Percentiles rank a stretch among this genome's conserved stretches.
Evolutionary conservation across 2,888 invertebrate genomes (phyloP).

Genomic region (Phania funesta): DNA sequence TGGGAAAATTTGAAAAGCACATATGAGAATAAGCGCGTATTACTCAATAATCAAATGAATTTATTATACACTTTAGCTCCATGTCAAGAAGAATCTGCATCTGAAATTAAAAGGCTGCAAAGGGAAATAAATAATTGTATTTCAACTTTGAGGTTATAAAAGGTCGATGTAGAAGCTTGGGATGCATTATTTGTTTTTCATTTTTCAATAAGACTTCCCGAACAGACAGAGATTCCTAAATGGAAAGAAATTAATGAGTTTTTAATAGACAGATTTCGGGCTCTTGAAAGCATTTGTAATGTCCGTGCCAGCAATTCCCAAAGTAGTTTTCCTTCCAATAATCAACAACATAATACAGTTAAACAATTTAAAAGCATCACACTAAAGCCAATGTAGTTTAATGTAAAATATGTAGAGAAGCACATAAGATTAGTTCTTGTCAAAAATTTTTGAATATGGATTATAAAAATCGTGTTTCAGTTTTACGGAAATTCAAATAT

Average conservation of each 20-base stretch:
- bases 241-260: not conserved
- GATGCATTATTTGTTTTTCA: too few species aligned
- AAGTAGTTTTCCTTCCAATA: too few species aligned
- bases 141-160: too few species aligned
- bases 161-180: too few species aligned
- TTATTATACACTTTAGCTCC: too few species aligned
- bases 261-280: not conserved
- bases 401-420: not conserved
- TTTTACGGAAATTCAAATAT: not conserved
- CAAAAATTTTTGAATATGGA: not conserved
- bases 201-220: too few species aligned
- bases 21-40: conserved; percentile 29
- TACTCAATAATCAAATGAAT: conserved; percentile 29
- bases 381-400: not conserved
- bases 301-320: not conserved
- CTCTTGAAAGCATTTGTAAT: not conserved
- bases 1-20: not conserved
- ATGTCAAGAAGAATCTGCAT: too few species aligned
- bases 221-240: not conserved
- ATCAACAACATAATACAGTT: not conserved
- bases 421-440: not conserved
- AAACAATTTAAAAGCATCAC: conserved; percentile 8
- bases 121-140: too few species aligned
- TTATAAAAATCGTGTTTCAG: not conserved
- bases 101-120: too few species aligned